Base-by-base conservation (phyloP, 2,113 vertebrate genomes). In the Columba livia region DNA sequence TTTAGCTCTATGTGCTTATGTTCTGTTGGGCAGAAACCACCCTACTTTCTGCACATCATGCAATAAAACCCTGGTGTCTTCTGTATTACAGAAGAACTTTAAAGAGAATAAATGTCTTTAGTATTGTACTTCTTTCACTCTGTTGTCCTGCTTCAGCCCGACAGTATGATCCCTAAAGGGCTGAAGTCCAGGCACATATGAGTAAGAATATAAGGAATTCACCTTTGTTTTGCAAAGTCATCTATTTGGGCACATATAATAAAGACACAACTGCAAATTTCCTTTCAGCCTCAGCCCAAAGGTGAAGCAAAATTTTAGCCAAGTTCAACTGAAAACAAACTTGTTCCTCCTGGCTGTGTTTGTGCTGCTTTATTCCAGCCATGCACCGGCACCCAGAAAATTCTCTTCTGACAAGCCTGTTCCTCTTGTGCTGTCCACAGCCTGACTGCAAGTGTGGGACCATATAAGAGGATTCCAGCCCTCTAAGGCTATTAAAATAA, bases 291-390 rank as follows among this genome's bases (percentile, higher is more conserved):
- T 77, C 75, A 64, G 34, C 13, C 14, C 26, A 81, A 0, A 32
- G 0, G 0, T 20, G 18, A 88, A 48, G 10, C 10, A 78, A 64
- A 44, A 40, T 73, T 89, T 88, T 34, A 56, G 31, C 28, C 15
- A 89, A 77, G 8, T 86, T 83, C 56, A 53, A 9, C 32, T 64
- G 60, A 56, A 95, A 89, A 61, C 4, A 47, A 3, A 7, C 82
- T 87, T 3, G 2, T 19, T 93, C 16, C 80, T 88, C 29, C 28
- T 1, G 1, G 0, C 1, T 65, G 36, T 2, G 0, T 73, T 65
- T 66, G 28, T 13, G 28, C 20, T 85, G 21, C 25, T 58, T 82
- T 72, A 69, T 80, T 85, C 36, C 66, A 92, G 12, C 8, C 1
- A 0, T 15, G 14, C 18, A 44, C 29, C 1, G 1, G 12, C 29